A percentile compares a stretch with the other conserved stretches of the same genome.
These are phyloP conservation scores for Alca torda DNA, from an alignment of 2,797 vertebrate genomes.

Conservation along the genomic window DNA sequence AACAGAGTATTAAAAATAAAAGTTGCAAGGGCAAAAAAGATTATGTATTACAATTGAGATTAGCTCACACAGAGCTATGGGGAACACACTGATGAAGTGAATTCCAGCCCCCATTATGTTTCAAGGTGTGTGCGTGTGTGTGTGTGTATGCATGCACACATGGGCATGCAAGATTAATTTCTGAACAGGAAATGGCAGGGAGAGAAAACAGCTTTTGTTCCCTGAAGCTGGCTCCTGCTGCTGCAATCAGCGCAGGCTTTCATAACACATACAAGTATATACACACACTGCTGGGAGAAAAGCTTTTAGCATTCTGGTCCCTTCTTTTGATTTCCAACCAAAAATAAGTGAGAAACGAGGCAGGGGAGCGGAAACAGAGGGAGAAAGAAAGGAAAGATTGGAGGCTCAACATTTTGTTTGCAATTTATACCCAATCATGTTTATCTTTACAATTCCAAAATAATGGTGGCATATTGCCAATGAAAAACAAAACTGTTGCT, in stretches of 20 bases:
- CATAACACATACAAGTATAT: conserved; percentile 7
- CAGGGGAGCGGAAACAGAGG: neutral
- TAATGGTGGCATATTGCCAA: neutral
- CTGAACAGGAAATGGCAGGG: conserved; percentile 18
- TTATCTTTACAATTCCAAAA: neutral
- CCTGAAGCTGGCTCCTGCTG: conserved; percentile 63
- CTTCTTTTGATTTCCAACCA: conserved; percentile 4
- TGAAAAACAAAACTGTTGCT: neutral
- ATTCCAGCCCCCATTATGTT: neutral
- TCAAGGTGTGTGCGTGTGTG: neutral
- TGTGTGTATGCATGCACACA: neutral
- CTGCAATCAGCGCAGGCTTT: conserved; percentile 61
- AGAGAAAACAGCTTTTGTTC: conserved; percentile 57
- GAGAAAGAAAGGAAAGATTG: neutral
- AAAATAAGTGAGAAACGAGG: neutral
- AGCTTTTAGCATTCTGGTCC: conserved; percentile 34
- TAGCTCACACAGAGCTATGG: neutral
- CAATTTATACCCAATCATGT: neutral
- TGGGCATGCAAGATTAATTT: conserved; percentile 28
- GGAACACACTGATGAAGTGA: neutral
- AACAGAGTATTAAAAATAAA: neutral
- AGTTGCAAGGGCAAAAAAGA: neutral
- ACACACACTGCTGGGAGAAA: conserved; percentile 45
- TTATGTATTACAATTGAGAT: neutral
- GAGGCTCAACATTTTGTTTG: neutral